Evolutionary conservation across 2,113 vertebrate genomes (phyloP), one percentile per base, ranked within the genome.

Genomic region (Gasterosteus aculeatus): DNA sequence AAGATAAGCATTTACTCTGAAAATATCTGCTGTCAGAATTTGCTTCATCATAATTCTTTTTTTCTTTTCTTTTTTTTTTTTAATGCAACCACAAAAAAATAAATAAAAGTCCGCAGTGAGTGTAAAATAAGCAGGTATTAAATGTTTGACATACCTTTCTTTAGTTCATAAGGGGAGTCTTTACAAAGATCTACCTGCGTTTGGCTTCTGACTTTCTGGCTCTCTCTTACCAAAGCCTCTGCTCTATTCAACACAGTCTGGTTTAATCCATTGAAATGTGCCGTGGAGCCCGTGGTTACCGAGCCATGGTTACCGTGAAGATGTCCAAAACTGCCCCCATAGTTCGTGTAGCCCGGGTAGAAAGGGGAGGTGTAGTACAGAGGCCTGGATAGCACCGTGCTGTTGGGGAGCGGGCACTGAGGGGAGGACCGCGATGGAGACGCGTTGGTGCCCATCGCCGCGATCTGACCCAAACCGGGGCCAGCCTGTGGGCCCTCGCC

Each of bases 141-240:
- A 98, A 99, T 96, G 94, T 97, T 96, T 94, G 97, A 98, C 98
- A 97, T 99, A 98, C 97, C 98, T 99, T 99, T 99, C 95, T 99
- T 99, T 94, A 98, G 92, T 94, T 99, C 97, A 95, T 98, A 99
- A 95, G 96, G 95, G 87, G 96, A 94, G 94, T 98, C 98, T 96
- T 98, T 99, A 96, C 96, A 96, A 93, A 97, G 95, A 89, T 99
- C 97, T 96, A 97, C 94, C 93, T 98, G 97, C 85, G 96, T 94
- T 91, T 97, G 97, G 94, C 94, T 95, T 91, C 96, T 94, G 92
- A 95, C 93, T 95, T 97, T 98, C 74, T 93, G 92, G 94, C 95
- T 94, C 88, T 99, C 98, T 90, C 98, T 97, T 77, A 96, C 96
- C 94, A 98, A 93, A 94, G 94, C 95, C 89, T 99, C 98, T 87